phyloP scores from a whole-genome alignment of 2,113 vertebrate genomes.

The Silurus meridionalis region DNA sequence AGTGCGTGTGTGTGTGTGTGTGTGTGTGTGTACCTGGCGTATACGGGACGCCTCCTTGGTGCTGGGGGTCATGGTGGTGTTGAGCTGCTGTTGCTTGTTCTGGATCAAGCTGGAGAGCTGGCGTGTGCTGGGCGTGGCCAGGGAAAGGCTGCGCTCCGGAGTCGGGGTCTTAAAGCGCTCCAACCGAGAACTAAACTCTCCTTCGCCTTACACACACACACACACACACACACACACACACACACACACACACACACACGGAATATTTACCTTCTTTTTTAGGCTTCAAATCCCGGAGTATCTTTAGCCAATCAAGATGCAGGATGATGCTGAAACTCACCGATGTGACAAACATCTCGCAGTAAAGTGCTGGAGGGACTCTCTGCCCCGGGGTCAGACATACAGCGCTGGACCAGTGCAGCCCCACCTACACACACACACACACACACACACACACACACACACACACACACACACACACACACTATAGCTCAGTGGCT shows the following conservation, averaged over 20 bases:
- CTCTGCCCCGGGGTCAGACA: slow-evolving; percentile 65
- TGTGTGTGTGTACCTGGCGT: slow-evolving; percentile 63
- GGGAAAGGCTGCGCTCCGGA: slow-evolving; percentile 36
- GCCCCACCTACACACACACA: slow-evolving; percentile 52
- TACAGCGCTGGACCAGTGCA: slow-evolving; percentile 57
- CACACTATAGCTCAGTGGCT: not conserved
- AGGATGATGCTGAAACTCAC: slow-evolving; percentile 54
- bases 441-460: not conserved
- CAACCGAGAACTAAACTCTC: slow-evolving; percentile 66
- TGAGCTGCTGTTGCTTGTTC: slow-evolving; percentile 69
- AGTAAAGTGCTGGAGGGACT: slow-evolving; percentile 25
- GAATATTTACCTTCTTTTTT: too few relatives aligned
- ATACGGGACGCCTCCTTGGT: slow-evolving; percentile 64
- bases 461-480: not conserved
- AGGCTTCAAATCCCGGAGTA: not conserved
- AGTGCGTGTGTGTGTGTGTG: not conserved
- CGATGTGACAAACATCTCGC: slow-evolving; percentile 51
- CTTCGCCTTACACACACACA: slow-evolving; percentile 56
- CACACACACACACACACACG: not conserved
- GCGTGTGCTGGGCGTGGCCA: slow-evolving; percentile 18
- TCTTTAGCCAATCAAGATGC: not conserved
- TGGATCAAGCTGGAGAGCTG: slow-evolving; percentile 63
- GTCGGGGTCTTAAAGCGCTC: slow-evolving; percentile 63
- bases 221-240: not conserved
- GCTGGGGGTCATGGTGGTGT: slow-evolving; percentile 62